Percentiles rank a stretch among this genome's conserved stretches.
Conservation (phyloP, 2,113 vertebrate species). For the Tamias sibiricus region DNA sequence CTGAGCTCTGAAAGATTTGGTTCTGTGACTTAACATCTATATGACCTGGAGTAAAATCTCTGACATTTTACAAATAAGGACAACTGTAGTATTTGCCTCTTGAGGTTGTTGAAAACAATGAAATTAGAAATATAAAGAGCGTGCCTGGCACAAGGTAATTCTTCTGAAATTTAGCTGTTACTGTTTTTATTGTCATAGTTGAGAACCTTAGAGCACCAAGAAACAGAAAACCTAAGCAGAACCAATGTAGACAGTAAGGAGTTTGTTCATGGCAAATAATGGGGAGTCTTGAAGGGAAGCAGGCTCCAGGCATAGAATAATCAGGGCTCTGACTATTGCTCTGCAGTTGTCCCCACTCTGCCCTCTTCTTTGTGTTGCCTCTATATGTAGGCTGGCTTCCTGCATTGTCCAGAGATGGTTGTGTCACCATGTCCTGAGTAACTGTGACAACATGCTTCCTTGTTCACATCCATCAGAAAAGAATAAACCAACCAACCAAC, state of each 20-base stretch:
- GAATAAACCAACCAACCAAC: neutral
- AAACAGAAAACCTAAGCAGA: slow-evolving; percentile 52
- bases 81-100: neutral
- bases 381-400: slow-evolving; percentile 56
- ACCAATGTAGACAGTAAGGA: slow-evolving; percentile 41
- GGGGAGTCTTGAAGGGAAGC: neutral
- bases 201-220: slow-evolving; percentile 11
- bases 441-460: slow-evolving; percentile 65
- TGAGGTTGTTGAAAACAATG: slow-evolving; percentile 9
- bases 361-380: slow-evolving; percentile 56
- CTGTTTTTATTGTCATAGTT: slow-evolving; percentile 38
- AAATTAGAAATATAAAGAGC: slow-evolving; percentile 25
- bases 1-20: neutral
- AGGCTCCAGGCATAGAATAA: slow-evolving; percentile 41
- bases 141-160: slow-evolving; percentile 41
- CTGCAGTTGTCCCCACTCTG: neutral
- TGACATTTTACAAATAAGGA: slow-evolving; percentile 6
- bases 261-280: slow-evolving; percentile 64
- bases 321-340: slow-evolving; percentile 56
- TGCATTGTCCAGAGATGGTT: slow-evolving; percentile 56
- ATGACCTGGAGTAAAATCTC: neutral
- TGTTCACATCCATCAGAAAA: slow-evolving; percentile 54
- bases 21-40: neutral
- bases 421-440: slow-evolving; percentile 40
- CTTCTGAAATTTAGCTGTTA: slow-evolving; percentile 37